These are phyloP conservation scores for Cremastobaeus sp. DNA, from an alignment of 2,888 invertebrate species.

Conservation along the genomic window DNA sequence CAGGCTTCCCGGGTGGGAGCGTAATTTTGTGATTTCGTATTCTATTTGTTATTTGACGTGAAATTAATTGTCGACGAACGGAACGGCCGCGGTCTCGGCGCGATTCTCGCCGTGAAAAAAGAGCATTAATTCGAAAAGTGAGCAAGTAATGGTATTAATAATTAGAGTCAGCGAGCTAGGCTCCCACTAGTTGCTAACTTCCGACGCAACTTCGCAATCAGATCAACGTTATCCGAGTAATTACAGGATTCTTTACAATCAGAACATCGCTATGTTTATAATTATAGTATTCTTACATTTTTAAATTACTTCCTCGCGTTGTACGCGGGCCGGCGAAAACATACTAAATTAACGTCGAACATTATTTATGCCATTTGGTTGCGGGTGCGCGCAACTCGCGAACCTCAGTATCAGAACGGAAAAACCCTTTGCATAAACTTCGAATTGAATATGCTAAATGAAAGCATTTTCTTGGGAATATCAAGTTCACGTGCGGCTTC, in stretches of 20 bases:
- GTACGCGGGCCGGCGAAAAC: slow-evolving; percentile 55
- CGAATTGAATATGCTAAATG: slow-evolving; percentile 60
- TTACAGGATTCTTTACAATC: slow-evolving; percentile 64
- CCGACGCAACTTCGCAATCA: slow-evolving; percentile 63
- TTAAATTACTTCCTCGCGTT: slow-evolving; percentile 61
- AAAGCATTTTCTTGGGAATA: slow-evolving; percentile 54
- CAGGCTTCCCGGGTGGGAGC: slow-evolving; percentile 33
- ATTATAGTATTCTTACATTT: slow-evolving; percentile 63
- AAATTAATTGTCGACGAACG: slow-evolving; percentile 53
- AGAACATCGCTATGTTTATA: slow-evolving; percentile 63
- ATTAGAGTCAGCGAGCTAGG: slow-evolving; percentile 59
- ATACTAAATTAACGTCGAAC: slow-evolving; percentile 61
- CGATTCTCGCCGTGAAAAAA: slow-evolving; percentile 54
- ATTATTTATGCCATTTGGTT: slow-evolving; percentile 60
- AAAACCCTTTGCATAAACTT: slow-evolving; percentile 54
- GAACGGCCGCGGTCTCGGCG: slow-evolving; percentile 40
- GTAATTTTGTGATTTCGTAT: slow-evolving; percentile 44
- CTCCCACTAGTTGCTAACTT: slow-evolving; percentile 64
- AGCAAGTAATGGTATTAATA: slow-evolving; percentile 63
- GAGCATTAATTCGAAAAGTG: slow-evolving; percentile 62
- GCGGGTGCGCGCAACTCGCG: slow-evolving; percentile 44
- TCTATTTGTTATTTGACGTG: slow-evolving; percentile 57
- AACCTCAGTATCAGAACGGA: slow-evolving; percentile 44
- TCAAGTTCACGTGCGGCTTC: slow-evolving; percentile 48
- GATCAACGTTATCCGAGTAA: slow-evolving; percentile 63